Conservation (phyloP, 2,113 vertebrate species). For the Heterotilapia buettikoferi region DNA sequence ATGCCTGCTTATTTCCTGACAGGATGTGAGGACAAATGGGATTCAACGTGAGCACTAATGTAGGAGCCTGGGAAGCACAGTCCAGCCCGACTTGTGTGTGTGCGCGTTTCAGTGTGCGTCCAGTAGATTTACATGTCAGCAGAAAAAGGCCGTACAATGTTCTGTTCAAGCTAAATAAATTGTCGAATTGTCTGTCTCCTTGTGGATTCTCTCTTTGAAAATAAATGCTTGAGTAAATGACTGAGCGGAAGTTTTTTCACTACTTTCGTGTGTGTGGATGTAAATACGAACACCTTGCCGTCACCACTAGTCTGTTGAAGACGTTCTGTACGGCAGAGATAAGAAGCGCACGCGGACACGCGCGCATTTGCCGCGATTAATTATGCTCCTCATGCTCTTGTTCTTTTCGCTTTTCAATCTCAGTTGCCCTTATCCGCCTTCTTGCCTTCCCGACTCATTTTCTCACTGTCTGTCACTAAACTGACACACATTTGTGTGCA, state of each 20-base stretch:
- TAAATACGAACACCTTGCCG: neutral
- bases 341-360: neutral
- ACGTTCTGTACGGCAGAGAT: constrained; percentile 40
- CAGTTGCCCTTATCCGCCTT: neutral
- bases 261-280: neutral
- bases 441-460: neutral
- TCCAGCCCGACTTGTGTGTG: neutral
- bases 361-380: neutral
- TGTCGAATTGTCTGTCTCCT: neutral
- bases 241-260: neutral
- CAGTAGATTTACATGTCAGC: neutral
- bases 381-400: neutral
- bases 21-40: neutral
- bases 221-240: neutral
- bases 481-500: neutral
- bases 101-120: neutral
- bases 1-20: neutral
- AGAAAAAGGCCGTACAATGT: neutral
- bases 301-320: neutral
- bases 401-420: constrained; percentile 3
- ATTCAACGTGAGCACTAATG: neutral
- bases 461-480: constrained; percentile 1
- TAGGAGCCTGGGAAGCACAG: neutral
- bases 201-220: neutral
- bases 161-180: neutral